These are phyloP conservation scores for Bedellia somnulentella DNA, from an alignment of 2,888 invertebrate genomes.

Conservation along the genomic window DNA sequence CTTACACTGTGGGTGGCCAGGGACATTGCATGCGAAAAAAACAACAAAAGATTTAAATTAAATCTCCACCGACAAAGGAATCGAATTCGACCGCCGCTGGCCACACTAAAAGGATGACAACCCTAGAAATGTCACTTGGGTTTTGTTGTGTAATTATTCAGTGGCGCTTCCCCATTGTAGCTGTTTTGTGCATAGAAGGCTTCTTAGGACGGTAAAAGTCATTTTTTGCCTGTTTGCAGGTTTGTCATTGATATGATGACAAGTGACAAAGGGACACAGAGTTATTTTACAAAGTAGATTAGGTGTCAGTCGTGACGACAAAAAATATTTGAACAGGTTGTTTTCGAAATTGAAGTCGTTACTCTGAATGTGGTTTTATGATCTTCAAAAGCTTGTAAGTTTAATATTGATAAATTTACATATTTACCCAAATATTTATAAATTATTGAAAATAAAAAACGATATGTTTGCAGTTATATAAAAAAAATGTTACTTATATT, in stretches of 20 bases:
- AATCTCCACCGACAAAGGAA: conserved; percentile 20
- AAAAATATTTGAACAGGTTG: too few species aligned
- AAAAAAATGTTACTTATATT: too few species aligned
- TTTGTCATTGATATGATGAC: conserved; percentile 16
- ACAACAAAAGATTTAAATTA: conserved; percentile 5
- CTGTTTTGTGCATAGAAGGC: conserved; percentile 14
- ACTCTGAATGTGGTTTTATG: too few species aligned
- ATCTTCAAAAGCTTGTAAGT: too few species aligned
- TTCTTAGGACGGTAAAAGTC: conserved; percentile 29
- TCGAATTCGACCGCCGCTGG: conserved; percentile 33
- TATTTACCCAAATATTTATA: too few species aligned
- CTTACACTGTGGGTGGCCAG: conserved; percentile 27
- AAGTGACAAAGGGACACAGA: conserved; percentile 26
- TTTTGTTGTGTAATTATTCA: conserved; percentile 27
- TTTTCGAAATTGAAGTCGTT: too few species aligned
- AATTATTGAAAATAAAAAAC: too few species aligned
- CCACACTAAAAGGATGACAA: conserved; percentile 26
- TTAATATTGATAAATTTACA: too few species aligned
- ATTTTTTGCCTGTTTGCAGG: conserved; percentile 23
- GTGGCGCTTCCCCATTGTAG: conserved; percentile 49
- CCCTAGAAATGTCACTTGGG: conserved; percentile 37
- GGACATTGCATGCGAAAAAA: conserved; percentile 14
- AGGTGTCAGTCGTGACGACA: too few species aligned
- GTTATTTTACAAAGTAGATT: conserved; percentile 22
- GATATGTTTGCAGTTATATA: too few species aligned